Conservation (phyloP, 1,140 invertebrate genomes). For the Steinernema khuongi region DNA sequence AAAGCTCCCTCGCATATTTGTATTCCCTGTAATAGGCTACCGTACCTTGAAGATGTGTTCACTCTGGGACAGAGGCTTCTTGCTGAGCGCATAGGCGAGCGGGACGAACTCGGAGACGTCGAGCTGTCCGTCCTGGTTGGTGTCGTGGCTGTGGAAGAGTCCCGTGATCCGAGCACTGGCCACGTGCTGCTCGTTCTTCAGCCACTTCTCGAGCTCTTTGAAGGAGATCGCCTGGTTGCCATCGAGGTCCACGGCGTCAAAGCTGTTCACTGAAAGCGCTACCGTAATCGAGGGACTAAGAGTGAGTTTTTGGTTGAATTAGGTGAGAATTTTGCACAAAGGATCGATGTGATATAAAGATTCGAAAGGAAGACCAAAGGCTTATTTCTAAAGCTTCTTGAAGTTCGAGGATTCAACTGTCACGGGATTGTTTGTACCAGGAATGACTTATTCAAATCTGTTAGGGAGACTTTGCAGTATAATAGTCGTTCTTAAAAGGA, state of each 20-base stretch:
- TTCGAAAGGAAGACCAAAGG: too few species aligned
- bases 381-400: too few species aligned
- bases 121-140: slow-evolving; percentile 26
- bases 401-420: too few species aligned
- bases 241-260: slow-evolving; percentile 28
- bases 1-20: slow-evolving; percentile 6
- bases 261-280: slow-evolving; percentile 28
- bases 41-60: slow-evolving; percentile 33
- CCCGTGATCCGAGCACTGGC: slow-evolving; percentile 17
- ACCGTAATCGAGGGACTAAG: background rate
- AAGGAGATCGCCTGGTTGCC: slow-evolving; percentile 17
- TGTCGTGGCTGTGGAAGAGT: slow-evolving; percentile 30
- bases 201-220: slow-evolving; percentile 33
- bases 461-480: too few species aligned
- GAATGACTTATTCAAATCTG: too few species aligned
- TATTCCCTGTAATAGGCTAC: too few species aligned
- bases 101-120: slow-evolving; percentile 36
- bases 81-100: slow-evolving; percentile 33
- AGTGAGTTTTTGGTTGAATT: background rate
- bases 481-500: too few species aligned
- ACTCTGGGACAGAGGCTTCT: slow-evolving; percentile 26
- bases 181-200: slow-evolving; percentile 17
- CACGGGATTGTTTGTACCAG: too few species aligned
- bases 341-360: too few species aligned
- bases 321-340: background rate